Percentiles rank a stretch among this genome's conserved stretches.
These are phyloP conservation scores for Eulithis prunata DNA, from an alignment of 2,888 invertebrate species.

Conservation along the genomic window DNA sequence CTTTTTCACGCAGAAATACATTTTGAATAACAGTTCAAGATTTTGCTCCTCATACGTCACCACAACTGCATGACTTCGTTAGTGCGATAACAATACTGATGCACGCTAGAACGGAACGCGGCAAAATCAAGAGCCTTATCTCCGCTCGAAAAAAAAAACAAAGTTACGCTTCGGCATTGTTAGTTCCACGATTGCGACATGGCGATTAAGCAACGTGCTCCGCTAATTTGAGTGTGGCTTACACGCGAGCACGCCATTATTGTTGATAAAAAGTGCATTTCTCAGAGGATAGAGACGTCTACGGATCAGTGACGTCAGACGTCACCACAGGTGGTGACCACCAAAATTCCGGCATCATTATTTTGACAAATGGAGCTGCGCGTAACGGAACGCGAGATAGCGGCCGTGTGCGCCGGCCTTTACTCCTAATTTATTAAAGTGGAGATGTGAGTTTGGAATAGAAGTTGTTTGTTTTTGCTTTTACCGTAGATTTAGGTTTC, in stretches of 20 bases:
- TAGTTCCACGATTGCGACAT: constrained; percentile 66
- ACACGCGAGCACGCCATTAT: constrained; percentile 72
- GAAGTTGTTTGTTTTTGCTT: constrained; percentile 53
- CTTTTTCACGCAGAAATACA: constrained; percentile 29
- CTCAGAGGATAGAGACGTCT: constrained; percentile 59
- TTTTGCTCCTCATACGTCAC: constrained; percentile 30
- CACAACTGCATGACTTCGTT: constrained; percentile 42
- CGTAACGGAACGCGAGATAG: constrained; percentile 56
- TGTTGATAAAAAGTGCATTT: constrained; percentile 52
- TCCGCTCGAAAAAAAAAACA: constrained; percentile 55
- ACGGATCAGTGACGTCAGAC: constrained; percentile 42
- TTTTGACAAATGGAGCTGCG: constrained; percentile 74
- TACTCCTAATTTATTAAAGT: constrained; percentile 53
- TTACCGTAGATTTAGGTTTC: constrained; percentile 50
- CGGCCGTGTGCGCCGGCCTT: constrained; percentile 52
- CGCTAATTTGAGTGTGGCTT: constrained; percentile 65
- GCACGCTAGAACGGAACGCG: constrained; percentile 58
- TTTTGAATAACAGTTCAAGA: constrained; percentile 12
- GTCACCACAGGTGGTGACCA: constrained; percentile 48
- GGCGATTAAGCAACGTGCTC: constrained; percentile 63
- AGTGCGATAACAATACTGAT: constrained; percentile 57
- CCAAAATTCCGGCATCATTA: constrained; percentile 73
- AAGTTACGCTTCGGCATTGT: constrained; percentile 63
- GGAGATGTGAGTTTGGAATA: constrained; percentile 52
- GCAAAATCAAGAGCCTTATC: constrained; percentile 66